These are phyloP conservation scores for Sebastes trivittatus DNA, from an alignment of 2,797 vertebrate genomes.

Conservation along the genomic window DNA sequence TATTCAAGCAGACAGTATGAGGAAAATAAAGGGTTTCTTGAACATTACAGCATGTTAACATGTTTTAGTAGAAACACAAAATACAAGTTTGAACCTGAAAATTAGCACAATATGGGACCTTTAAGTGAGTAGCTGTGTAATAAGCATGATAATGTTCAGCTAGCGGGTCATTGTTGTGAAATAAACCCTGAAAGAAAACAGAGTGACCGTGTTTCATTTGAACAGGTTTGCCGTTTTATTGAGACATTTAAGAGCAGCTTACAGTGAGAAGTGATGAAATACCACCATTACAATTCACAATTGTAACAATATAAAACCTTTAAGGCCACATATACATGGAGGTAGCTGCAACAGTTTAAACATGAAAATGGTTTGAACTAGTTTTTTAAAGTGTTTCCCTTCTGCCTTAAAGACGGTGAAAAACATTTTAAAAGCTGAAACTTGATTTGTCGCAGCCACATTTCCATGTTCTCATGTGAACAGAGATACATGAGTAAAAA, in stretches of 20 bases:
- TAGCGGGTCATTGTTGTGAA: not conserved
- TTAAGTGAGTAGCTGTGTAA: too few species aligned
- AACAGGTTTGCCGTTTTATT: conserved; percentile 31
- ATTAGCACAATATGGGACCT: too few species aligned
- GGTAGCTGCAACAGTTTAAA: not conserved
- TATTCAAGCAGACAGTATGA: too few species aligned
- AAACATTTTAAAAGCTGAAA: not conserved
- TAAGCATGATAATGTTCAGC: too few species aligned
- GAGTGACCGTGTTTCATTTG: not conserved
- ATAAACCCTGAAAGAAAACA: not conserved
- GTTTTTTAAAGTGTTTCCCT: not conserved
- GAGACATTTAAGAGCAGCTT: conserved; percentile 18
- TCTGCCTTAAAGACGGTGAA: not conserved
- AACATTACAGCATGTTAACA: too few species aligned
- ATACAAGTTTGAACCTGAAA: too few species aligned
- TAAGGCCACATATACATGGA: not conserved
- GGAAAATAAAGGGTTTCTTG: too few species aligned
- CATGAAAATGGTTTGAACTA: not conserved
- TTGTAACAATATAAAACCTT: not conserved
- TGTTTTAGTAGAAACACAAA: too few species aligned
- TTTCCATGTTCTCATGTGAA: not conserved
- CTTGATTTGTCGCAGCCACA: not conserved
- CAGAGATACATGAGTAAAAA: not conserved
- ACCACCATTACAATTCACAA: not conserved
- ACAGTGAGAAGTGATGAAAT: conserved; percentile 8